Evolutionary conservation across 1,140 invertebrate genomes (phyloP).

Genomic region (Chrysomallon squamiferum): DNA sequence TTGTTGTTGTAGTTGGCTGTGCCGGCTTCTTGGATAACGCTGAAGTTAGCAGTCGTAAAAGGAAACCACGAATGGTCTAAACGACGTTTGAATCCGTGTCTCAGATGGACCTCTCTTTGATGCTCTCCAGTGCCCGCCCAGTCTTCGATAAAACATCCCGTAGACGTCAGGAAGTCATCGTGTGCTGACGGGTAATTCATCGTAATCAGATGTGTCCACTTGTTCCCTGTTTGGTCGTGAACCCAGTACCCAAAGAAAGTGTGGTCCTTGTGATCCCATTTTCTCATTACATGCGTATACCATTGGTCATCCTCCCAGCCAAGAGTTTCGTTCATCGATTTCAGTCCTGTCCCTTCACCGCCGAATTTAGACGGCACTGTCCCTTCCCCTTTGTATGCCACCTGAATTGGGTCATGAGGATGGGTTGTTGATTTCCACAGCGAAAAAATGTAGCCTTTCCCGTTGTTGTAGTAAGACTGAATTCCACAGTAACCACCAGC

Average conservation of each 20-base stretch:
- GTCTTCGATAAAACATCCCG: conserved; percentile 33
- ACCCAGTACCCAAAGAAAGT: conserved; percentile 37
- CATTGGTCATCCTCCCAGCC: conserved; percentile 36
- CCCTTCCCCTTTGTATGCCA: conserved; percentile 20
- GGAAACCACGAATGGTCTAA: conserved; percentile 22
- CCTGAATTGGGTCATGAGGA: conserved; percentile 10
- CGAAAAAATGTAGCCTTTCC: conserved; percentile 32
- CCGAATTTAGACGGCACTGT: conserved; percentile 26
- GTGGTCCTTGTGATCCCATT: conserved; percentile 21
- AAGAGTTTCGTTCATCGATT: conserved; percentile 31
- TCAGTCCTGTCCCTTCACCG: conserved; percentile 31
- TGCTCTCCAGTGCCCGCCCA: conserved; percentile 28
- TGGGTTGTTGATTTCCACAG: conserved; percentile 23
- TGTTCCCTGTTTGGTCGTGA: conserved; percentile 16
- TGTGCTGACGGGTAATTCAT: conserved; percentile 28
- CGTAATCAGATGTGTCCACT: conserved; percentile 33
- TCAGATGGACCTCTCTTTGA: conserved; percentile 20
- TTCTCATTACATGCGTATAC: conserved; percentile 30
- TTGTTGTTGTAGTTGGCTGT: not conserved
- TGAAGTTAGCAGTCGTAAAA: conserved; percentile 23
- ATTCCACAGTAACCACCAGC: conserved; percentile 39
- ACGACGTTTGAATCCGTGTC: conserved; percentile 25
- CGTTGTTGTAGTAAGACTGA: conserved; percentile 26
- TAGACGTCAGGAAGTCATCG: conserved; percentile 19
- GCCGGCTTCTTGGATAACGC: conserved; percentile 3